Conservation (phyloP, 2,113 vertebrate species). For the Carassius gibelio region DNA sequence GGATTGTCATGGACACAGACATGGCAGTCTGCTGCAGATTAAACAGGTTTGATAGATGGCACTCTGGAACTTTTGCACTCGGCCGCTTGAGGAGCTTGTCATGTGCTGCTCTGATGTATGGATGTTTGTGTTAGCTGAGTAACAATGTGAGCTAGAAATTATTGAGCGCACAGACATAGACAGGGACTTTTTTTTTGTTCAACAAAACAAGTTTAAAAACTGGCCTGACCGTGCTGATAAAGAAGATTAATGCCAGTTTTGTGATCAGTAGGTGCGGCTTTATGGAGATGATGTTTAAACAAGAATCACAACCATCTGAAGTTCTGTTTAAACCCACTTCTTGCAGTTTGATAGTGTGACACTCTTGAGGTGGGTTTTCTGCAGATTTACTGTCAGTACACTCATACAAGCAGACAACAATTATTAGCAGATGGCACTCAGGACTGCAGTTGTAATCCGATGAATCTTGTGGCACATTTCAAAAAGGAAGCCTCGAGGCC, state of each 20-base stretch:
- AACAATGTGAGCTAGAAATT: constrained; percentile 25
- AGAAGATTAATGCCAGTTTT: constrained; percentile 36
- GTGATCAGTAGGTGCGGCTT: constrained; percentile 35
- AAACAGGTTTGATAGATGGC: constrained; percentile 30
- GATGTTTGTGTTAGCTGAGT: constrained; percentile 17
- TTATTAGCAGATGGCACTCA: constrained; percentile 28
- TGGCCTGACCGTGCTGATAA: constrained; percentile 36
- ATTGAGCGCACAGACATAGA: constrained; percentile 32
- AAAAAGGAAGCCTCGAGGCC: constrained; percentile 25
- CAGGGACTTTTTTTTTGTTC: neutral
- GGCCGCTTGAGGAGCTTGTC: constrained; percentile 29
- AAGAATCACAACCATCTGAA: constrained; percentile 12
- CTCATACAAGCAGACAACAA: neutral
- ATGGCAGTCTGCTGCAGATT: constrained; percentile 51
- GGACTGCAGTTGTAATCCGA: constrained; percentile 22
- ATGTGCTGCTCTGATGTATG: constrained; percentile 8
- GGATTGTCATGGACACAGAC: constrained; percentile 39
- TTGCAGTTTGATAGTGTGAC: constrained; percentile 1
- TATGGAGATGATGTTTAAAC: constrained; percentile 23
- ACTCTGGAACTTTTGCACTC: constrained; percentile 38
- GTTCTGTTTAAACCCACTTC: neutral
- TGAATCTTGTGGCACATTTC: constrained; percentile 22
- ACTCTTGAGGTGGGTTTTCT: neutral
- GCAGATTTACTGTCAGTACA: neutral
- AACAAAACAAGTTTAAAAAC: neutral